phyloP scores from a whole-genome alignment of 2,797 vertebrate species.

The Petrocephalus schoutedeni region DNA sequence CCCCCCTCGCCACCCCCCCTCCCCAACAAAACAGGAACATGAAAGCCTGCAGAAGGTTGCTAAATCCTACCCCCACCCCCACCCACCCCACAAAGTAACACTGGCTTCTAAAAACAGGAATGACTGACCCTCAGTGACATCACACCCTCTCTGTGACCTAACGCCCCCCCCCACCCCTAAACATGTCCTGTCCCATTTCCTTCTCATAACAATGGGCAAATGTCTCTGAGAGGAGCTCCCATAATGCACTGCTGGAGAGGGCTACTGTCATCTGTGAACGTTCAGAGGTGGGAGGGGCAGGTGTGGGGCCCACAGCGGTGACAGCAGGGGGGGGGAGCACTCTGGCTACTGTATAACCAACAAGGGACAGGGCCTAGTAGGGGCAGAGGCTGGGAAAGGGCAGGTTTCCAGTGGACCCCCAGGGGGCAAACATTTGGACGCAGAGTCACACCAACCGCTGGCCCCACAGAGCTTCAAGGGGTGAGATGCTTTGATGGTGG shows the following conservation, averaged over 20 bases:
- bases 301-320: background rate
- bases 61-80: background rate
- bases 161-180: background rate
- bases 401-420: background rate
- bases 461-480: background rate
- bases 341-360: background rate
- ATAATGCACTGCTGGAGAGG: background rate
- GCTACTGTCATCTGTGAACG: background rate
- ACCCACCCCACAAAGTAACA: background rate
- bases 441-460: background rate
- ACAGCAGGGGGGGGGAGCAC: background rate
- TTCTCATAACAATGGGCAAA: slow-evolving; percentile 11
- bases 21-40: background rate
- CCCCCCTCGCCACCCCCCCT: background rate
- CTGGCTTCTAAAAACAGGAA: background rate
- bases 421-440: background rate
- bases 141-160: background rate
- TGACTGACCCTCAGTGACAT: background rate
- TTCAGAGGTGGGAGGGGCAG: background rate
- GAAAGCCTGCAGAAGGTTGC: background rate
- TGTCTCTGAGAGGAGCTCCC: background rate
- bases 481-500: background rate
- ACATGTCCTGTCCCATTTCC: slow-evolving; percentile 4
- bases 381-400: background rate
- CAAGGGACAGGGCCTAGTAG: background rate